Base-by-base conservation (phyloP, 2,113 vertebrate species). In the Bettongia penicillata region DNA sequence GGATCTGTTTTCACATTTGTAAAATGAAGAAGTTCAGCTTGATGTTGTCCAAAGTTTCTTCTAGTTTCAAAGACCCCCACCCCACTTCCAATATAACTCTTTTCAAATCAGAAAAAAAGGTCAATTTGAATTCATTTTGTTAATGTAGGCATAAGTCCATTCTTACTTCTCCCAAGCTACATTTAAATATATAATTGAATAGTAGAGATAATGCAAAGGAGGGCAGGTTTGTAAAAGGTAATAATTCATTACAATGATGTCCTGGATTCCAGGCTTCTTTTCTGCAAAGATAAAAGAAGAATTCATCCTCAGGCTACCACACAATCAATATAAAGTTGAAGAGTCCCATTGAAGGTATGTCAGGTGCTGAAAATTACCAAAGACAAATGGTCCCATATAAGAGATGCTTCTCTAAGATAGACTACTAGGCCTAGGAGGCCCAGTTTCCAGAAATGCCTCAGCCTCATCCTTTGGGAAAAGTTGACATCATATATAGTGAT, bases 281-380 rank as follows among this genome's bases (percentile, higher is more conserved):
- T 61, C 0, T 89, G 28, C 24, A 93, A 94, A 11, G 22, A 91
- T 90, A 37, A 95, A 91, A 93, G 43, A 93, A 90, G 23, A 94
- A 51, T 91, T 92, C 48, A 96, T 31, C 14, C 43, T 95, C 53
- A 92, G 48, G 47, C 37, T 24, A 84, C 49, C 84, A 51, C 8
- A 92, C 16, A 91, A 93, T 97, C 90, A 94, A 49, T 93, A 91
- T 16, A 77, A 91, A 68, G 91, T 47, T 96, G 47, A 93, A 68
- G 49, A 96, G 94, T 90, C 91, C 95, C n/a, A 94, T 93, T 97
- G 94, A 96, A 97, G 96, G 92, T 28, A 89, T 53, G 26, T 94
- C 90, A 93, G 91, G 53, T 95, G 94, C 31, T 92, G 53, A 95
- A 97, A 97, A 9, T 94, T 95, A 57, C 10, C 68, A 52, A 94